Conservation (phyloP, 2,797 vertebrate genomes). For the Brachyrhaphis roseni region DNA sequence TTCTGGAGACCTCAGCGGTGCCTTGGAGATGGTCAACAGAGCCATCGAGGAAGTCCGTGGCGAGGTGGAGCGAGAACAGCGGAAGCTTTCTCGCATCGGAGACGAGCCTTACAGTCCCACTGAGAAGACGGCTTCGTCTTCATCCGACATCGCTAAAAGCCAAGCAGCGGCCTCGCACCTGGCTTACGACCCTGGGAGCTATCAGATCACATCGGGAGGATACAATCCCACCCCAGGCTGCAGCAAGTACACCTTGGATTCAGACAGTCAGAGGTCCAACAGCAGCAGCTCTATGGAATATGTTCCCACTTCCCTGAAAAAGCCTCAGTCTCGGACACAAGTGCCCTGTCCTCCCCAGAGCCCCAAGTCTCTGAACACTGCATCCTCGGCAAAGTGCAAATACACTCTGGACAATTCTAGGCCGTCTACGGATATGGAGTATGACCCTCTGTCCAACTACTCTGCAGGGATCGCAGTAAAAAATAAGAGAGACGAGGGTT, state of each 20-base stretch:
- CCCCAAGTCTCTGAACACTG: constrained; percentile 62
- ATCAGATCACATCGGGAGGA: constrained; percentile 77
- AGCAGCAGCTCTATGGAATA: constrained; percentile 87
- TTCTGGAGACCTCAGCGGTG: constrained; percentile 77
- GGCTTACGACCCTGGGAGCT: constrained; percentile 87
- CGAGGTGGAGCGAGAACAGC: constrained; percentile 91
- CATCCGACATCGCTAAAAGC: constrained; percentile 64
- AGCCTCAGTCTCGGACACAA: constrained; percentile 56
- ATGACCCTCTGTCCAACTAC: constrained; percentile 96
- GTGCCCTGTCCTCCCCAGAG: constrained; percentile 62
- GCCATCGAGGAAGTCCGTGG: constrained; percentile 93
- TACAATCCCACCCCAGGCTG: constrained; percentile 91
- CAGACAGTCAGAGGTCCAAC: constrained; percentile 69
- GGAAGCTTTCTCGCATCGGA: constrained; percentile 84
- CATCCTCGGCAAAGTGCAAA: constrained; percentile 81
- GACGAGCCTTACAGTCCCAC: constrained; percentile 86
- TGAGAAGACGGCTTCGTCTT: constrained; percentile 58
- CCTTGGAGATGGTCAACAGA: constrained; percentile 92
- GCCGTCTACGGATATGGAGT: constrained; percentile 94
- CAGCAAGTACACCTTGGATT: constrained; percentile 91
- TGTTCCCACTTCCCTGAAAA: constrained; percentile 86
- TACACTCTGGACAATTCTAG: constrained; percentile 91
- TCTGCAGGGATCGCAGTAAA: constrained; percentile 86
- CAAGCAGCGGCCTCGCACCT: constrained; percentile 70
- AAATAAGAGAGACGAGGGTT: constrained; percentile 75